These are phyloP conservation scores for Sebastiscus tertius DNA, from an alignment of 2,797 vertebrate species.

Conservation along the genomic window DNA sequence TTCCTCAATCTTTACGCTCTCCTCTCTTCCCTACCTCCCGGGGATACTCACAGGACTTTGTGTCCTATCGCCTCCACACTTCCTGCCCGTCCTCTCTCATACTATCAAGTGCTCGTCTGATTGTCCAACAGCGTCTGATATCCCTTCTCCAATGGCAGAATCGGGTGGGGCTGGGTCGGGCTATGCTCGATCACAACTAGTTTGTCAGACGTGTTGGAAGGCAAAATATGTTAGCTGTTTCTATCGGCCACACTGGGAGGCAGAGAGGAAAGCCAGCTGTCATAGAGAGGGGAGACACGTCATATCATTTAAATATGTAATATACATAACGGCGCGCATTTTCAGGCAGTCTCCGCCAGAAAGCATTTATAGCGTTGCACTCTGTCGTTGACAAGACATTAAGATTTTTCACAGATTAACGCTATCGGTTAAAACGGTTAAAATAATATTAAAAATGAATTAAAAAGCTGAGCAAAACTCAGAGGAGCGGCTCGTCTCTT, in stretches of 20 bases:
- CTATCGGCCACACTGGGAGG: not conserved
- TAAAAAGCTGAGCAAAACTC: too few species aligned
- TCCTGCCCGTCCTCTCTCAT: not conserved
- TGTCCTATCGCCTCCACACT: not conserved
- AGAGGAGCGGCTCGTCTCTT: too few species aligned
- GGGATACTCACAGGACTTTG: not conserved
- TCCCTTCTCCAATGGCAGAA: not conserved
- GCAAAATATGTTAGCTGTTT: not conserved
- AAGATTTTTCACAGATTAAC: too few species aligned
- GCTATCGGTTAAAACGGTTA: too few species aligned
- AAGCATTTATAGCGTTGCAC: not conserved
- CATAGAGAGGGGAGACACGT: not conserved
- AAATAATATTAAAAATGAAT: too few species aligned
- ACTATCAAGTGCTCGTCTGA: not conserved
- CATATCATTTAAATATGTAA: not conserved
- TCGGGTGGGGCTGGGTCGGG: not conserved
- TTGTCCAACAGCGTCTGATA: not conserved
- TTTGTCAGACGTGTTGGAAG: not conserved
- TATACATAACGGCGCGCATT: not conserved
- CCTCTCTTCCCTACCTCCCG: not conserved
- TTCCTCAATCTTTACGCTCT: slow-evolving; percentile 7
- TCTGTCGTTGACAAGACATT: too few species aligned
- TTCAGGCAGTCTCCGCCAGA: not conserved
- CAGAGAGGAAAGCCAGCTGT: not conserved
- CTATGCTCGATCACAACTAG: not conserved